Evolutionary conservation across 2,797 vertebrate genomes (phyloP).

Genomic region (Halcyon smyrnensis): DNA sequence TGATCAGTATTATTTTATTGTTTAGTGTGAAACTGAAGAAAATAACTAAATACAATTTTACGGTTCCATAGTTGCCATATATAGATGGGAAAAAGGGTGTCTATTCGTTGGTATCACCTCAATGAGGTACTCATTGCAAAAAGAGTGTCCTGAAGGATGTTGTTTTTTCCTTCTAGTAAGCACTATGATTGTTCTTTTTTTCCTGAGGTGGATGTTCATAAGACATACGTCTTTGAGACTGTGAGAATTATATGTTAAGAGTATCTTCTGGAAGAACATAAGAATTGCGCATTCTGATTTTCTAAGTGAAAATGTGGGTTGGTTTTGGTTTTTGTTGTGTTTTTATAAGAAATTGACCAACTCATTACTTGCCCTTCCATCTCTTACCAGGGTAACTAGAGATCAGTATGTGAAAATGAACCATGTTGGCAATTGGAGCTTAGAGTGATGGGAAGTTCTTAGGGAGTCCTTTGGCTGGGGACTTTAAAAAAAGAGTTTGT

Average conservation of each 20-base stretch:
- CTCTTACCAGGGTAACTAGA: not conserved
- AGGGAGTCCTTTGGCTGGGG: not conserved
- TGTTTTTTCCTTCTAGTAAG: not conserved
- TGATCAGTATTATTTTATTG: not conserved
- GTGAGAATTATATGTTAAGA: not conserved
- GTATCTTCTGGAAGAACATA: not conserved
- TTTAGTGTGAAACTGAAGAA: not conserved
- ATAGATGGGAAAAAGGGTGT: not conserved
- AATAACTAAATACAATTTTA: not conserved
- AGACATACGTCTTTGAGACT: fast-evolving
- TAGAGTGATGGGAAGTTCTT: not conserved
- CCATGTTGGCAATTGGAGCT: not conserved
- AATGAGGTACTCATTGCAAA: not conserved
- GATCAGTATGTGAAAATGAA: not conserved
- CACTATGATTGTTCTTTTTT: not conserved
- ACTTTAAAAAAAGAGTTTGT: not conserved
- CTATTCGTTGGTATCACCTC: not conserved
- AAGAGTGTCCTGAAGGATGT: not conserved
- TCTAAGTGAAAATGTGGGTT: not conserved
- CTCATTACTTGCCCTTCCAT: fast-evolving
- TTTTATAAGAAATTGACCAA: not conserved
- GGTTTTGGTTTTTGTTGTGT: too few relatives aligned
- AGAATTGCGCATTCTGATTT: fast-evolving
- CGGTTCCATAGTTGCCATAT: not conserved
- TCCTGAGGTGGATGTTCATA: not conserved